These are phyloP conservation scores for Antedon bifida DNA, from an alignment of 35 echinoderm and acorn worm species.

Conservation along the genomic window DNA sequence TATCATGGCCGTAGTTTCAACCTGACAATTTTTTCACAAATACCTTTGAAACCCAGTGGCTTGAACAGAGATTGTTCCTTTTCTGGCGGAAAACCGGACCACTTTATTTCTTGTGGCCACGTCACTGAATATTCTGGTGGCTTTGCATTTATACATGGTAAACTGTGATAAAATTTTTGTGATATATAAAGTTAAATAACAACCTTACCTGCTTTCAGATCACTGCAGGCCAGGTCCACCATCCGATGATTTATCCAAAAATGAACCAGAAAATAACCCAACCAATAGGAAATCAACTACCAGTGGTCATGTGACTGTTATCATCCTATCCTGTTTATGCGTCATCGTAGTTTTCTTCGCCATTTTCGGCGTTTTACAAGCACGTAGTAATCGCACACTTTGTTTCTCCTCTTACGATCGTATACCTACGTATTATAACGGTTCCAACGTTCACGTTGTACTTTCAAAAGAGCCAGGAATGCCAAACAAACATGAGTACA, in stretches of 20 bases:
- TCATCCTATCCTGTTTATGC: conserved; percentile 17
- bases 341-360: conserved; percentile 11
- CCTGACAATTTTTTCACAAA: no score
- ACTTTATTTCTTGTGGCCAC: no score
- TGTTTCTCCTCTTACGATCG: conserved; percentile 13
- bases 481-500: neutral
- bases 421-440: conserved; percentile 35
- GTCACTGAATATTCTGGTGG: no score
- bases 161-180: no score
- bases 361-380: conserved; percentile 26
- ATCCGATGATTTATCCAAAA: neutral
- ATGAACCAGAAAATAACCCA: neutral
- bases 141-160: no score
- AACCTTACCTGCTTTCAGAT: neutral
- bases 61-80: no score
- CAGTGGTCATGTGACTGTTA: neutral
- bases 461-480: neutral
- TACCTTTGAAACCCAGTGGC: no score
- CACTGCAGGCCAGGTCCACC: neutral
- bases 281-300: neutral
- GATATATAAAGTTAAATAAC: no score
- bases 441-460: neutral
- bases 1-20: no score
- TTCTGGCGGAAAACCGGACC: no score
- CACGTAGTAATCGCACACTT: conserved; percentile 15